Conservation (phyloP, 2,888 invertebrate species). For the Mantis religiosa region DNA sequence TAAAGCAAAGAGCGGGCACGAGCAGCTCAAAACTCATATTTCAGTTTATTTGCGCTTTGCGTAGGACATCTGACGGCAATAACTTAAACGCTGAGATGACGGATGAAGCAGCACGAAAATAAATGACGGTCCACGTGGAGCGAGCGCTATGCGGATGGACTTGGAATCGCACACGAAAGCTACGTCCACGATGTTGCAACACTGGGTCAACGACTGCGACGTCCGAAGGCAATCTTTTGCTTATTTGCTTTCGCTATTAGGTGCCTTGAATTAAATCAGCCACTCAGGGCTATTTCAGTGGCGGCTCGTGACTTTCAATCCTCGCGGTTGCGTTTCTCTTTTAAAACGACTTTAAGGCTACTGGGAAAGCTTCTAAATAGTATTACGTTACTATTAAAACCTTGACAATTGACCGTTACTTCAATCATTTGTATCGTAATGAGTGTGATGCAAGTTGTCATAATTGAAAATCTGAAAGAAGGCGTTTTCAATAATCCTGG, state of each 20-base stretch:
- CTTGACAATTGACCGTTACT: too few species aligned
- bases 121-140: background rate
- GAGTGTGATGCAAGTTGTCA: too few species aligned
- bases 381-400: too few species aligned
- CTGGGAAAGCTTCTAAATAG: too few species aligned
- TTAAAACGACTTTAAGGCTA: too few species aligned
- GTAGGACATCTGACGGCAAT: background rate
- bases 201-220: background rate
- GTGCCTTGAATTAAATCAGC: background rate
- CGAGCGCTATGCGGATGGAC: background rate
- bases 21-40: background rate
- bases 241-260: background rate
- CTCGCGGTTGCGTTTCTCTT: too few species aligned
- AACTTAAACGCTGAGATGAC: background rate
- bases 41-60: background rate
- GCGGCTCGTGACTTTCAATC: too few species aligned
- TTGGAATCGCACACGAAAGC: background rate
- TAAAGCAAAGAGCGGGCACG: background rate
- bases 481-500: too few species aligned
- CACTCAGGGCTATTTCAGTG: background rate
- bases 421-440: too few species aligned
- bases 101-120: background rate
- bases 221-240: background rate
- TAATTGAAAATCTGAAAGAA: too few species aligned
- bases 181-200: background rate